phyloP scores from a whole-genome alignment of 2,888 invertebrate genomes.

The Neuroscelio doddi region DNA sequence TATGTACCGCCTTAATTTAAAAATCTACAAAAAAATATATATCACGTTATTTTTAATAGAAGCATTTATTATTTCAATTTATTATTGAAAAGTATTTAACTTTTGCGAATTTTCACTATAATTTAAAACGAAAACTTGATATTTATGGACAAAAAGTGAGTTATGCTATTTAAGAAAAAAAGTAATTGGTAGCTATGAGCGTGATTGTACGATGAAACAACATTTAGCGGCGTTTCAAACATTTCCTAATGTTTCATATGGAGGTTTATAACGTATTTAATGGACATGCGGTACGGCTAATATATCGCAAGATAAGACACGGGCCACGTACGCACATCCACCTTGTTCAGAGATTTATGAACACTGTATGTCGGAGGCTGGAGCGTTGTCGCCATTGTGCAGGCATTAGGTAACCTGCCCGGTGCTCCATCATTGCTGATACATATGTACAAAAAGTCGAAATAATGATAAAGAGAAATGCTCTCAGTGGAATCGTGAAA shows the following conservation, averaged over 20 bases:
- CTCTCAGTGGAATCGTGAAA: not conserved
- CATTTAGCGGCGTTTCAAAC: slow-evolving; percentile 53
- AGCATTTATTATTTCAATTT: no score
- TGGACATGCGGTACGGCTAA: slow-evolving; percentile 47
- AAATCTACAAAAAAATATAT: no score
- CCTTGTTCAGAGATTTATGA: slow-evolving; percentile 62
- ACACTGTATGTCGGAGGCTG: slow-evolving; percentile 45
- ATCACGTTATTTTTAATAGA: no score
- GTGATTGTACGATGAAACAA: not conserved
- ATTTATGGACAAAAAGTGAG: no score
- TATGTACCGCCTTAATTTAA: no score
- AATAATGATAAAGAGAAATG: slow-evolving; percentile 12
- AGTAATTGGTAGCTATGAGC: not conserved
- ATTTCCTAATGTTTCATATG: slow-evolving; percentile 58
- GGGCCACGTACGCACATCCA: slow-evolving; percentile 35
- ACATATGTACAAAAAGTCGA: slow-evolving; percentile 37
- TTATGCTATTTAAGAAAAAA: slow-evolving; percentile 1
- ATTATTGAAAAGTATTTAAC: no score
- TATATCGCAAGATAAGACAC: slow-evolving; percentile 54
- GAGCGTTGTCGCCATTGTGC: slow-evolving; percentile 59
- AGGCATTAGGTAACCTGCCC: slow-evolving; percentile 57
- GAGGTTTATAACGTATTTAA: slow-evolving; percentile 63
- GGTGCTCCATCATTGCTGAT: slow-evolving; percentile 56
- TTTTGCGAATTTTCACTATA: no score
- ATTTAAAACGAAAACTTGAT: no score